Percentiles rank a stretch among this genome's conserved stretches.
Evolutionary conservation across 2,113 vertebrate genomes (phyloP).

Genomic region (Ptychochromis oligacanthus): DNA sequence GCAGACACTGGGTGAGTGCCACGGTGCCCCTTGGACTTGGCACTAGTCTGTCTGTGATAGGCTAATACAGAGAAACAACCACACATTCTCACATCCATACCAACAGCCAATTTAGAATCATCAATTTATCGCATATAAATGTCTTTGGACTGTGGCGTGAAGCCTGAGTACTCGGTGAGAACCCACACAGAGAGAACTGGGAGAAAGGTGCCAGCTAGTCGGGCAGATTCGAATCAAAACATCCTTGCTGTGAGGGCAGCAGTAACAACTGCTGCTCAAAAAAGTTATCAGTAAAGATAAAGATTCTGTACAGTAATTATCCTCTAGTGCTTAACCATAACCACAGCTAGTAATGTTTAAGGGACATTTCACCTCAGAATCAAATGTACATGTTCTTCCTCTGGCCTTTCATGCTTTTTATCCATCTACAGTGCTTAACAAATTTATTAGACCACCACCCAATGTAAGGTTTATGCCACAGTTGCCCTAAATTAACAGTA

Average conservation of each 20-base stretch:
- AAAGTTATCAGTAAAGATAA: background rate
- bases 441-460: too few relatives aligned
- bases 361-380: background rate
- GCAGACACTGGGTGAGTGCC: too few relatives aligned
- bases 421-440: too few relatives aligned
- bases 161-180: too few relatives aligned
- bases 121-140: background rate
- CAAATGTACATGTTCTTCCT: background rate
- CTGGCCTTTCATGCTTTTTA: background rate
- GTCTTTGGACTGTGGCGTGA: background rate
- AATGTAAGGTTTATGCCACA: too few relatives aligned
- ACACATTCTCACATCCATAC: background rate
- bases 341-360: background rate
- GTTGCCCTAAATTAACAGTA: too few relatives aligned
- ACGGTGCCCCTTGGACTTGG: too few relatives aligned
- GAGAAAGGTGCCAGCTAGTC: background rate
- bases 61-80: background rate
- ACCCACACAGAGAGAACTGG: too few relatives aligned
- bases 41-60: background rate
- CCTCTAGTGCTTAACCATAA: background rate
- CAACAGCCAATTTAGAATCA: background rate
- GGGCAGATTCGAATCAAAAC: background rate
- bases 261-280: background rate
- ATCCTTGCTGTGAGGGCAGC: background rate
- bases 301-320: background rate